Evolutionary conservation across 1,140 invertebrate genomes (phyloP).

Genomic region (Carcinoscorpius rotundicauda): DNA sequence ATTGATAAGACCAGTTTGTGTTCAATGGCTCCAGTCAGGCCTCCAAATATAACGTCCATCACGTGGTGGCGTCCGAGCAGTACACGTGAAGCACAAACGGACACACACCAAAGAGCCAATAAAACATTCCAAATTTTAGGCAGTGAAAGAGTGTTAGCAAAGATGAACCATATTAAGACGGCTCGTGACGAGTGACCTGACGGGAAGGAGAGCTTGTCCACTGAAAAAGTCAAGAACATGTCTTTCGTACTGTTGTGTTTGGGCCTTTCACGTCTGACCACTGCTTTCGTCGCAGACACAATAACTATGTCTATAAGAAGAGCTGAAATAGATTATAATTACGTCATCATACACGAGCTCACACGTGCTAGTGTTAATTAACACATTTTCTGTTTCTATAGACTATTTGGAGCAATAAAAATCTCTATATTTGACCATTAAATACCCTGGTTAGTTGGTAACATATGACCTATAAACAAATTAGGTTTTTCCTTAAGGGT

Average conservation of each 20-base stretch:
- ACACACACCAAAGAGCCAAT: slow-evolving; percentile 56
- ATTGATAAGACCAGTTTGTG: too few species aligned
- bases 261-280: slow-evolving; percentile 61
- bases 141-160: slow-evolving; percentile 36
- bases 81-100: slow-evolving; percentile 64
- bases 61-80: slow-evolving; percentile 72
- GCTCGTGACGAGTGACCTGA: slow-evolving; percentile 89
- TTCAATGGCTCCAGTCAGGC: slow-evolving; percentile 45
- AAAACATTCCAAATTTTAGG: slow-evolving; percentile 20
- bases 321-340: slow-evolving; percentile 38
- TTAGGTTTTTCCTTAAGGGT: too few species aligned
- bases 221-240: slow-evolving; percentile 44
- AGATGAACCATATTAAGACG: slow-evolving; percentile 55
- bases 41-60: slow-evolving; percentile 66
- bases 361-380: too few species aligned
- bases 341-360: too few species aligned
- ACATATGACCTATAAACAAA: too few species aligned
- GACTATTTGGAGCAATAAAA: too few species aligned
- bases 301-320: slow-evolving; percentile 74
- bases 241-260: slow-evolving; percentile 46
- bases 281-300: slow-evolving; percentile 66
- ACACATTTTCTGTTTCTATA: too few species aligned
- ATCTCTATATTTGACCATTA: too few species aligned
- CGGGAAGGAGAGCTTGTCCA: slow-evolving; percentile 90
- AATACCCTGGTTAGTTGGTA: too few species aligned